A percentile compares a stretch with the other conserved stretches of the same genome.
Conservation (phyloP, 1,140 invertebrate genomes). For the Papilio xuthus region DNA sequence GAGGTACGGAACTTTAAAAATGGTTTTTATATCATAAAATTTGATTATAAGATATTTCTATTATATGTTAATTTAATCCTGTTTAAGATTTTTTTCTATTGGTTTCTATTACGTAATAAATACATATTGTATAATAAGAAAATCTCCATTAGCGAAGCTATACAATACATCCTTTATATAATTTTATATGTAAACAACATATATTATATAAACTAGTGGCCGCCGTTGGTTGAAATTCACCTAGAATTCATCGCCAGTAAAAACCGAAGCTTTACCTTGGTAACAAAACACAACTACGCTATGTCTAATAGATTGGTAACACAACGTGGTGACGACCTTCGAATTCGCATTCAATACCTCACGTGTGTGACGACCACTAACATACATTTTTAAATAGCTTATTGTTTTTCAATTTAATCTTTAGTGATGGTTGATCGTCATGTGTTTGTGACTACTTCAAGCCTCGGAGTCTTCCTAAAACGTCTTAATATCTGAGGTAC, state of each 20-base stretch:
- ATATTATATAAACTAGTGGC: no score
- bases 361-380: neutral
- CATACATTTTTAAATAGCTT: neutral
- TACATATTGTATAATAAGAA: neutral
- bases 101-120: neutral
- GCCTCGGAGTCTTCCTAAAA: neutral
- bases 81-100: neutral
- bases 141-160: neutral
- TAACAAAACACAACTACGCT: neutral
- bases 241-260: no score
- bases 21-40: neutral
- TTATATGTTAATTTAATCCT: neutral
- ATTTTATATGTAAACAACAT: neutral
- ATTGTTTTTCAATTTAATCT: neutral
- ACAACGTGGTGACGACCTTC: neutral
- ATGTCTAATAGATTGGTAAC: constrained; percentile 10
- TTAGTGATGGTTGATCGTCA: neutral
- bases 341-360: neutral
- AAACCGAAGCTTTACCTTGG: neutral
- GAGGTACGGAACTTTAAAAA: no score
- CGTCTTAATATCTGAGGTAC: no score
- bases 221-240: no score
- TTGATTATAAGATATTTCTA: neutral
- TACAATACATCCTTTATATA: neutral
- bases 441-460: no score